These are phyloP conservation scores for Drosophila testacea DNA, from an alignment of 2,888 invertebrate genomes.

Conservation along the genomic window DNA sequence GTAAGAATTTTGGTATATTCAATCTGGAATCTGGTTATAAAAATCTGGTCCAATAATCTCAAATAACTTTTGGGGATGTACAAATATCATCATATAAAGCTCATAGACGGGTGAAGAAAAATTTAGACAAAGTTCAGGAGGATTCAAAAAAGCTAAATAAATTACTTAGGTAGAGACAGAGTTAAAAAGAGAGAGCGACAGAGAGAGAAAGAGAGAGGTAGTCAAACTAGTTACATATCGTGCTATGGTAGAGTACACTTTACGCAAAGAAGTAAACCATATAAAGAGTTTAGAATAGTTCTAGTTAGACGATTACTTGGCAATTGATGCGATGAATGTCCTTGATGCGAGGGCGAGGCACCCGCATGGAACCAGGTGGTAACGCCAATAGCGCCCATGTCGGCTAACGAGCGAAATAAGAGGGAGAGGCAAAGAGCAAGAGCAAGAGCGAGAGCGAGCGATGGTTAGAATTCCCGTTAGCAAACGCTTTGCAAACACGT, in stretches of 20 bases:
- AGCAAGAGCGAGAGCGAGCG: constrained; percentile 31
- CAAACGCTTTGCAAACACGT: constrained; percentile 20
- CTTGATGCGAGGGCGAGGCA: constrained; percentile 75
- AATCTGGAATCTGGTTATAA: not conserved
- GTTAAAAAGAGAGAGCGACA: constrained; percentile 19
- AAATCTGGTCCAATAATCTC: not conserved
- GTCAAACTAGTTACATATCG: constrained; percentile 46
- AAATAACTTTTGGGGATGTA: not conserved
- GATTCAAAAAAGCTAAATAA: constrained; percentile 1
- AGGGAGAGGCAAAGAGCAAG: constrained; percentile 3
- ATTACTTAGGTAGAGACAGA: constrained; percentile 5
- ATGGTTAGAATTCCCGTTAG: constrained; percentile 40
- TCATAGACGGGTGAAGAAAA: not conserved
- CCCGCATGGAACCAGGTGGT: constrained; percentile 85
- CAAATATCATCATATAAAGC: constrained; percentile 18
- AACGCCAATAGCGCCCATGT: constrained; percentile 84
- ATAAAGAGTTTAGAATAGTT: constrained; percentile 19
- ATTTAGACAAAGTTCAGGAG: constrained; percentile 3
- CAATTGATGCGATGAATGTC: constrained; percentile 45
- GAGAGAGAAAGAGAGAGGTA: constrained; percentile 36
- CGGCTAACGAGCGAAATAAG: constrained; percentile 70
- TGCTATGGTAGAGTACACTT: constrained; percentile 64
- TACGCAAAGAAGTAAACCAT: constrained; percentile 43
- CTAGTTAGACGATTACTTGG: constrained; percentile 55
- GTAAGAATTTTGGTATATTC: not conserved